Conservation (phyloP, 2,113 vertebrate genomes). For the Notarius lentiginosus region DNA sequence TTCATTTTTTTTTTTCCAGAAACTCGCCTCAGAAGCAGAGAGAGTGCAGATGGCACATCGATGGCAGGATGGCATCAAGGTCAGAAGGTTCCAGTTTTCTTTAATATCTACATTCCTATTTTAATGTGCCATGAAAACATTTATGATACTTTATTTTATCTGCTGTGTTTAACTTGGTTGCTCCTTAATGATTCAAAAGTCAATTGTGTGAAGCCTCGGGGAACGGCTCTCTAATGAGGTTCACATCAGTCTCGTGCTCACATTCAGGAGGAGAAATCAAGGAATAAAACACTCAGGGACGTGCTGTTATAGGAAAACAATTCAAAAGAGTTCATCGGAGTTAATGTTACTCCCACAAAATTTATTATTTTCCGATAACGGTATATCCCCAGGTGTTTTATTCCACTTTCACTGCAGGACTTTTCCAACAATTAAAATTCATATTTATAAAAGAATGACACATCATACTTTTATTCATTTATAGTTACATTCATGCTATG, state of each 20-base stretch:
- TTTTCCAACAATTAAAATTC: not conserved
- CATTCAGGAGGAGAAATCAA: not conserved
- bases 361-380: not conserved
- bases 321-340: too few species aligned
- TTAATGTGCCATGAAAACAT: not conserved
- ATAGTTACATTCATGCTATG: not conserved
- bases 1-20: slow-evolving; percentile 68
- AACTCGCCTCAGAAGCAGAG: slow-evolving; percentile 87
- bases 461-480: not conserved
- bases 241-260: not conserved
- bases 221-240: not conserved
- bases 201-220: not conserved
- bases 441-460: not conserved
- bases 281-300: not conserved
- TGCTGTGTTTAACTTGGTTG: not conserved
- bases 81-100: slow-evolving; percentile 63
- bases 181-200: slow-evolving; percentile 16
- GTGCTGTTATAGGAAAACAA: too few species aligned
- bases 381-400: not conserved
- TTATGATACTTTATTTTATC: not conserved
- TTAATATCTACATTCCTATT: not conserved
- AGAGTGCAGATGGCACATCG: slow-evolving; percentile 88
- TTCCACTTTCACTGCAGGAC: not conserved
- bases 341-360: not conserved
- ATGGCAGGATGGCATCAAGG: slow-evolving; percentile 96